Conservation (phyloP, 2,797 vertebrate genomes). For the Eptatretus atami region DNA sequence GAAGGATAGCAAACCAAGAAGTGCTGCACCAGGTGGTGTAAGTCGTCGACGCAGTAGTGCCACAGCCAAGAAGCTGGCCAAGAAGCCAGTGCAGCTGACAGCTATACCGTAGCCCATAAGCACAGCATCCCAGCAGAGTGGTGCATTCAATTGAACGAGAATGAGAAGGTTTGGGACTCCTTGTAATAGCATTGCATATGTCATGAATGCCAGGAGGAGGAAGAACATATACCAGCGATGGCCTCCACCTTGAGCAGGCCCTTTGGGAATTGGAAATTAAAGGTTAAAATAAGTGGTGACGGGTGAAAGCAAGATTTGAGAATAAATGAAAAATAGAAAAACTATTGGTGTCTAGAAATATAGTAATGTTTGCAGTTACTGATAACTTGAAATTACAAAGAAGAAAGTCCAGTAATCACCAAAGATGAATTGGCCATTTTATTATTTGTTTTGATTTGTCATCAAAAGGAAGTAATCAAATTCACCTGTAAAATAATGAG, state of each 20-base stretch:
- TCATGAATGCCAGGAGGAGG: neutral
- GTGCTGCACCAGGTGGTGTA: neutral
- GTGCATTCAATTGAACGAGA: slow-evolving; percentile 3
- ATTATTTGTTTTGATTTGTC: too few relatives aligned
- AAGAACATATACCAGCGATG: neutral
- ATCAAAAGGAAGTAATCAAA: too few relatives aligned
- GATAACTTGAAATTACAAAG: too few relatives aligned
- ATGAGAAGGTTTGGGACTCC: neutral
- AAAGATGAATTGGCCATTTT: too few relatives aligned
- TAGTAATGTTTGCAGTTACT: too few relatives aligned
- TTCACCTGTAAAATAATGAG: too few relatives aligned
- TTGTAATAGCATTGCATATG: neutral
- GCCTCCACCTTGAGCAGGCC: neutral
- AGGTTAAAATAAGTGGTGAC: too few relatives aligned
- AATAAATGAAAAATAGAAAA: too few relatives aligned
- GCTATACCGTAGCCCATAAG: slow-evolving; percentile 1
- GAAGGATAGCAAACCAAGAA: slow-evolving; percentile 3
- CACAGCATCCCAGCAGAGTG: slow-evolving; percentile 1
- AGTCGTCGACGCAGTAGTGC: neutral
- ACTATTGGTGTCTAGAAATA: too few relatives aligned
- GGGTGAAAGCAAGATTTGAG: too few relatives aligned
- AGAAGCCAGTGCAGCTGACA: neutral
- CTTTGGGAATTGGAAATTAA: too few relatives aligned
- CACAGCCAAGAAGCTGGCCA: neutral
- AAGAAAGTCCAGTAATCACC: too few relatives aligned